phyloP scores from a whole-genome alignment of 1,140 invertebrate species.

The Copidosoma floridanum region DNA sequence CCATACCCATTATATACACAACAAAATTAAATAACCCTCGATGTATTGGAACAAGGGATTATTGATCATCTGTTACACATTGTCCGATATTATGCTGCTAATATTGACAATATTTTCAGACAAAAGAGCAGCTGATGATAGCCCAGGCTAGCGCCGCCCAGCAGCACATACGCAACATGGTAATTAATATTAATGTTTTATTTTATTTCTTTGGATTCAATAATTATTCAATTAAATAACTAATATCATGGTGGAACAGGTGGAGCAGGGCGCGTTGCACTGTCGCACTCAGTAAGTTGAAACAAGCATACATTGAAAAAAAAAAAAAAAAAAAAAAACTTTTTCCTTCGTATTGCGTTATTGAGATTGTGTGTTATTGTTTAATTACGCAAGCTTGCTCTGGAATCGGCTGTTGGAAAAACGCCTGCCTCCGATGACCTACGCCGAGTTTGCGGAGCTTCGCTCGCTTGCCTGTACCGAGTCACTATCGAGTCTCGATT shows the following conservation, averaged over 20 bases:
- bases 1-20: no score
- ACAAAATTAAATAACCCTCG: no score
- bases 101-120: no score
- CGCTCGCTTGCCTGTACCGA: slow-evolving; percentile 62
- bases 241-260: no score
- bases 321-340: no score
- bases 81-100: no score
- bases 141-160: slow-evolving; percentile 63
- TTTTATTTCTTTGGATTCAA: no score
- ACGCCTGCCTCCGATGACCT: slow-evolving; percentile 57
- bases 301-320: no score
- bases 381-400: slow-evolving; percentile 52
- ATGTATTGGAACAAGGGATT: no score
- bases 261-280: slow-evolving; percentile 65
- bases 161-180: slow-evolving; percentile 65
- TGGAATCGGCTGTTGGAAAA: slow-evolving; percentile 68
- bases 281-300: slow-evolving; percentile 74
- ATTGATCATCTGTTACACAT: no score
- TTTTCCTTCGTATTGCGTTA: background rate
- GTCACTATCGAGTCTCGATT: slow-evolving; percentile 62
- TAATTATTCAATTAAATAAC: no score
- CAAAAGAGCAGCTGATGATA: slow-evolving; percentile 65
- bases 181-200: no score
- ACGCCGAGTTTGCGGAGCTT: slow-evolving; percentile 68
- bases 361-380: background rate